Evolutionary conservation across 2,797 vertebrate genomes (phyloP).

Genomic region (Threskiornis aethiopicus): DNA sequence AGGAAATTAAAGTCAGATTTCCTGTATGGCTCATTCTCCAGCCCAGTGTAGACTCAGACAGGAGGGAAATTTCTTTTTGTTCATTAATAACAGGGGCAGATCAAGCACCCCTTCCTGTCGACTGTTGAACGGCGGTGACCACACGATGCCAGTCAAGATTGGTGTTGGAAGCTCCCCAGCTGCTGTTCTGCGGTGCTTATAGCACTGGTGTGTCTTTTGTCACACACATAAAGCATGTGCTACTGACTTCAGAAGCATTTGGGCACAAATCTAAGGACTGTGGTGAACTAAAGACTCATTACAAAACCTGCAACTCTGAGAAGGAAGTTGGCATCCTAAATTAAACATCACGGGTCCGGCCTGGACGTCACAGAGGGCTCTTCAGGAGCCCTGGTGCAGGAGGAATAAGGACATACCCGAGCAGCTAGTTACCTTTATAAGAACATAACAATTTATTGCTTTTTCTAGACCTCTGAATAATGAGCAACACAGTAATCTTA

Average conservation of each 20-base stretch:
- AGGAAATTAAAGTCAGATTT: slow-evolving; percentile 17
- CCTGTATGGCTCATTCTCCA: neutral
- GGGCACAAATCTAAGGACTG: neutral
- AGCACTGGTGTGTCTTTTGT: neutral
- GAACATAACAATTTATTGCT: neutral
- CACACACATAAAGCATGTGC: neutral
- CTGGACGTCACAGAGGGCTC: neutral
- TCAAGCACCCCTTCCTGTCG: fast-evolving
- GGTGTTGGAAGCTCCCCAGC: neutral
- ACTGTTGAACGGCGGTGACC: neutral
- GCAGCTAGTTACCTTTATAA: neutral
- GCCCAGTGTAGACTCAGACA: neutral
- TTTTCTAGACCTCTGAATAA: slow-evolving; percentile 33
- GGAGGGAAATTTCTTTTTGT: neutral
- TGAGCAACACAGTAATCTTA: slow-evolving; percentile 26
- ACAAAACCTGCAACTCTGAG: neutral
- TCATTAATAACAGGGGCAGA: neutral
- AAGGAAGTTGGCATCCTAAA: neutral
- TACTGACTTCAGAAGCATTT: neutral
- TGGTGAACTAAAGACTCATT: neutral
- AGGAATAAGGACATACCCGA: neutral
- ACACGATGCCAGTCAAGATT: fast-evolving
- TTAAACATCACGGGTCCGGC: neutral
- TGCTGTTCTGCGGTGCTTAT: neutral
- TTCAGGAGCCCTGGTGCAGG: neutral